Conservation (phyloP, 2,113 vertebrate species). For the Origma solitaria region DNA sequence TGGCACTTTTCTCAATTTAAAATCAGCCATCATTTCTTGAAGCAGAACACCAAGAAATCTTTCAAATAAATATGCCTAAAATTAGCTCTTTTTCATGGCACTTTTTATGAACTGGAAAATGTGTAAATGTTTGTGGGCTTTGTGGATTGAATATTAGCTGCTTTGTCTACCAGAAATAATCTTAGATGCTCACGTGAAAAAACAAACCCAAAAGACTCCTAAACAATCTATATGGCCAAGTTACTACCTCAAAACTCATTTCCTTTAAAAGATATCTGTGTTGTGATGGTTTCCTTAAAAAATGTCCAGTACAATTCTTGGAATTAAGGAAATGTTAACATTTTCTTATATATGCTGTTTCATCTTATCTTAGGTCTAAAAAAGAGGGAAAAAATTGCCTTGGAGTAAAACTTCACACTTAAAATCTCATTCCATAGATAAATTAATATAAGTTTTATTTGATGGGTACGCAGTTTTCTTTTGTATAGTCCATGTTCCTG, state of each 20-base stretch:
- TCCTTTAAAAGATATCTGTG: background rate
- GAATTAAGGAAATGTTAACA: background rate
- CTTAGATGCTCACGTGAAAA: background rate
- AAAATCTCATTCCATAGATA: background rate
- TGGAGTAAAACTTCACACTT: background rate
- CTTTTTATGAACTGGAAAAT: background rate
- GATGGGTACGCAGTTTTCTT: background rate
- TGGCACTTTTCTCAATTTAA: constrained; percentile 9
- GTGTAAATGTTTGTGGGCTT: background rate
- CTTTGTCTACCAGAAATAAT: background rate
- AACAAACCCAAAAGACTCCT: background rate
- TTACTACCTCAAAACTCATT: background rate
- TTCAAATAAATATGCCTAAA: background rate
- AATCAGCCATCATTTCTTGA: background rate
- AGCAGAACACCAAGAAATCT: background rate
- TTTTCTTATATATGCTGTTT: background rate
- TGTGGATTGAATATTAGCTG: background rate
- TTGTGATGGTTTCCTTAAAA: background rate
- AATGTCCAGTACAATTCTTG: background rate
- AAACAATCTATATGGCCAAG: background rate
- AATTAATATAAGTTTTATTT: background rate
- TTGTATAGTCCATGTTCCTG: background rate
- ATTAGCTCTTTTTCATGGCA: background rate
- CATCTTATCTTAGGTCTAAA: background rate
- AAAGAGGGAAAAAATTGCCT: background rate